phyloP scores from a whole-genome alignment of 2,113 vertebrate species.

The Strigops habroptila region DNA sequence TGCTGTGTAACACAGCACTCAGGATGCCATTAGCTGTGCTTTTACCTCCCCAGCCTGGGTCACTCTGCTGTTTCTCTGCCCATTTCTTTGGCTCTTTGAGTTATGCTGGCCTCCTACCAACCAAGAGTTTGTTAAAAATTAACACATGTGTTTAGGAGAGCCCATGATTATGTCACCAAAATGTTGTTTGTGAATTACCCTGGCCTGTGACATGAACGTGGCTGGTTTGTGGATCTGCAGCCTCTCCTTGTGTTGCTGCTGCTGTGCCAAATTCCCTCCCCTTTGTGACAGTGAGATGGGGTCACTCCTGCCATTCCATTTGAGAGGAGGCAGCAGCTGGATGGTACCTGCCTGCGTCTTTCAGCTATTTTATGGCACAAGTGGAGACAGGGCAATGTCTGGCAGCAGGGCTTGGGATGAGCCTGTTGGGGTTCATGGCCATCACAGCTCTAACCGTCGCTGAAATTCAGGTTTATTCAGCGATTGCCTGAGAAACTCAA shows the following conservation, averaged over 20 bases:
- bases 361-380: neutral
- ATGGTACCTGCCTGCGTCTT: neutral
- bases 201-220: neutral
- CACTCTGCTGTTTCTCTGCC: neutral
- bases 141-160: neutral
- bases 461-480: neutral
- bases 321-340: neutral
- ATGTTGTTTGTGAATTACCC: neutral
- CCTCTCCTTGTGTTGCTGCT: neutral
- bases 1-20: neutral
- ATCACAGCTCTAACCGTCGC: fast-evolving
- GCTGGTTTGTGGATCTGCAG: neutral
- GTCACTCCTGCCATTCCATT: neutral
- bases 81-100: neutral
- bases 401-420: neutral
- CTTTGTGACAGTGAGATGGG: neutral
- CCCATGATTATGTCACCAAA: neutral
- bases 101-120: fast-evolving
- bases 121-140: neutral
- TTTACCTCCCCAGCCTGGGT: neutral
- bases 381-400: fast-evolving
- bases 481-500: neutral
- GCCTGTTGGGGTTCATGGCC: neutral
- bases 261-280: neutral
- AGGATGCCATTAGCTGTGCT: neutral